phyloP scores from a whole-genome alignment of 2,888 invertebrate genomes.

The Drosophila pseudotalamancana region DNA sequence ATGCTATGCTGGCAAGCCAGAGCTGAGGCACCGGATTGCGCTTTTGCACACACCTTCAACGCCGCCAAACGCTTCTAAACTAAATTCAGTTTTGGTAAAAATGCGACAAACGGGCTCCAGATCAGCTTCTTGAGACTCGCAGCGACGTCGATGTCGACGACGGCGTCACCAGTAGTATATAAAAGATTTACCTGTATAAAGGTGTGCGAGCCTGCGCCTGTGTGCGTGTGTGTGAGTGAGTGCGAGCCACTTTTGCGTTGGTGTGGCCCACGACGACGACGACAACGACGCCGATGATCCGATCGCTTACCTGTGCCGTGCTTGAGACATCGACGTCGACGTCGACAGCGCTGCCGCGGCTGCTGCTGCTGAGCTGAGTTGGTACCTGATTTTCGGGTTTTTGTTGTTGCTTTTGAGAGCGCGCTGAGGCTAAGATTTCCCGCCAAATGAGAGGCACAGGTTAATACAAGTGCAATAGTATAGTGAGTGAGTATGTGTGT shows the following conservation, averaged over 20 bases:
- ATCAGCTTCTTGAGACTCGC: slow-evolving; percentile 76
- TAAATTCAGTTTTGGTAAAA: slow-evolving; percentile 84
- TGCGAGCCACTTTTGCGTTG: slow-evolving; percentile 65
- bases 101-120: slow-evolving; percentile 82
- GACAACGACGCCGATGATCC: slow-evolving; percentile 51
- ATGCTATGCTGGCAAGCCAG: slow-evolving; percentile 37
- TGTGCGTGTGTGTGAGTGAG: slow-evolving; percentile 32
- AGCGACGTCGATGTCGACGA: slow-evolving; percentile 15
- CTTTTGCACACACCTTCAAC: slow-evolving; percentile 81
- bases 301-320: slow-evolving; percentile 61
- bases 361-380: slow-evolving; percentile 34
- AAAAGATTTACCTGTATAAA: slow-evolving; percentile 26
- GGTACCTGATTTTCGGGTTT: slow-evolving; percentile 82
- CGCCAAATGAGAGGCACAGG: slow-evolving; percentile 75
- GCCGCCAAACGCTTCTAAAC: slow-evolving; percentile 84
- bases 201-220: slow-evolving; percentile 9
- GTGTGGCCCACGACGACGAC: slow-evolving; percentile 50
- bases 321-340: slow-evolving; percentile 24
- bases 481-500: slow-evolving; percentile 11
- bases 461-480: slow-evolving; percentile 63
- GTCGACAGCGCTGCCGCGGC: slow-evolving; percentile 12
- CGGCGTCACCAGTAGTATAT: slow-evolving; percentile 31
- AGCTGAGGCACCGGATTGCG: slow-evolving; percentile 64
- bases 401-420: slow-evolving; percentile 61
- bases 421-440: slow-evolving; percentile 65